Conservation (phyloP, 2,113 vertebrate genomes). For the Phrynosoma platyrhinos region DNA sequence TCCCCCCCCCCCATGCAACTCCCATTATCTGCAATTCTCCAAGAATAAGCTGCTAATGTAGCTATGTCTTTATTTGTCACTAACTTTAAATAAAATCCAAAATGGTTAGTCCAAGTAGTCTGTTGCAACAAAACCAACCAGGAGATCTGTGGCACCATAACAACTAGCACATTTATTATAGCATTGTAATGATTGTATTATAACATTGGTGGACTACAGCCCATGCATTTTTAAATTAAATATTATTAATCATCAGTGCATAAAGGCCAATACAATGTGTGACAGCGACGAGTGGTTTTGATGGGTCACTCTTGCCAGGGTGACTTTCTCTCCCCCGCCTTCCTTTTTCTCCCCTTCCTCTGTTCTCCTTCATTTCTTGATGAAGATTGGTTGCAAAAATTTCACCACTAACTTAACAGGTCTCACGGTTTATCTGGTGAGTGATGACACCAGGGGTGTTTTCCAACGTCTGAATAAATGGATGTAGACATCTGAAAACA, state of each 20-base stretch:
- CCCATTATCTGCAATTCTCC: neutral
- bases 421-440: conserved; percentile 77
- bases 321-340: conserved; percentile 42
- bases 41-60: neutral
- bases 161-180: no score
- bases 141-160: no score
- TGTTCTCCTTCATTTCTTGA: conserved; percentile 53
- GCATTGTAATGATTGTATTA: no score
- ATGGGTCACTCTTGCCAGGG: conserved; percentile 41
- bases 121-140: neutral
- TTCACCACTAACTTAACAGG: conserved; percentile 72
- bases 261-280: conserved; percentile 52
- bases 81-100: neutral
- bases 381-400: conserved; percentile 68
- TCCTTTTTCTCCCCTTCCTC: conserved; percentile 43
- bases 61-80: neutral
- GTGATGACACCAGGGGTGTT: conserved; percentile 72
- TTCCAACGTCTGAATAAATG: conserved; percentile 74
- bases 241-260: conserved; percentile 63
- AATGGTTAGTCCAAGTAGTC: no score
- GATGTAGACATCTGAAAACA: conserved; percentile 72
- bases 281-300: conserved; percentile 72
- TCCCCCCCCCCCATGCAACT: neutral
- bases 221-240: neutral
- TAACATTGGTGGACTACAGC: no score